phyloP scores from a whole-genome alignment of 2,113 vertebrate genomes.

The Martes martes region DNA sequence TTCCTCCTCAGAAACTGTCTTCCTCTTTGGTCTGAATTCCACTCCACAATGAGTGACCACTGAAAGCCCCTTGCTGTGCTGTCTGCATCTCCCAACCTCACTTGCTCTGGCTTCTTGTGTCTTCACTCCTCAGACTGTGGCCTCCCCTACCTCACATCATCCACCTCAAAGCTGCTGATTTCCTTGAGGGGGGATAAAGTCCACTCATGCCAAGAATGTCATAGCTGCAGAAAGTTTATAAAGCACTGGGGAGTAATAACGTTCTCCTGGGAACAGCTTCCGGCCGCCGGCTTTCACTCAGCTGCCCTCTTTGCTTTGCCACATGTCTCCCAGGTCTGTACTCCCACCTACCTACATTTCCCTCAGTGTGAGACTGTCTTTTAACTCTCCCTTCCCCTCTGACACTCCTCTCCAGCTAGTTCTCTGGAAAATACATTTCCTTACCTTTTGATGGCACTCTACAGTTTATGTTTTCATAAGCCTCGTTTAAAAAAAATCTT shows the following conservation, averaged over 20 bases:
- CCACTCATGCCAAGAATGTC: neutral
- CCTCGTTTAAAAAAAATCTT: neutral
- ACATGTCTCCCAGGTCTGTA: fast-evolving
- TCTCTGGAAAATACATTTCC: neutral
- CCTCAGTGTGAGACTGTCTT: neutral
- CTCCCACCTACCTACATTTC: neutral
- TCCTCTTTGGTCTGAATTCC: neutral
- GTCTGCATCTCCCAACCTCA: neutral
- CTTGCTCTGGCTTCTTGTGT: neutral
- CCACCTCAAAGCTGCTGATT: neutral
- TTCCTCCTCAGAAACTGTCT: neutral
- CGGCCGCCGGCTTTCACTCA: neutral
- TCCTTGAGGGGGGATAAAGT: neutral
- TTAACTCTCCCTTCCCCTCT: neutral
- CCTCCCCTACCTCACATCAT: neutral
- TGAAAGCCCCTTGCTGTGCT: neutral
- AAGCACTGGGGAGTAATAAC: neutral
- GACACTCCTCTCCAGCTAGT: neutral
- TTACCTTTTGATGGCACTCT: neutral
- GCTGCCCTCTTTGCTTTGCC: neutral
- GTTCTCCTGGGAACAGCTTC: neutral
- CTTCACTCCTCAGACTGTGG: neutral
- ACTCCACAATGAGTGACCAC: neutral
- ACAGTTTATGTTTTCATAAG: neutral
- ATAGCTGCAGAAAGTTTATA: neutral